phyloP scores from a whole-genome alignment of 2,113 vertebrate genomes.

The Paramisgurnus dabryanus region DNA sequence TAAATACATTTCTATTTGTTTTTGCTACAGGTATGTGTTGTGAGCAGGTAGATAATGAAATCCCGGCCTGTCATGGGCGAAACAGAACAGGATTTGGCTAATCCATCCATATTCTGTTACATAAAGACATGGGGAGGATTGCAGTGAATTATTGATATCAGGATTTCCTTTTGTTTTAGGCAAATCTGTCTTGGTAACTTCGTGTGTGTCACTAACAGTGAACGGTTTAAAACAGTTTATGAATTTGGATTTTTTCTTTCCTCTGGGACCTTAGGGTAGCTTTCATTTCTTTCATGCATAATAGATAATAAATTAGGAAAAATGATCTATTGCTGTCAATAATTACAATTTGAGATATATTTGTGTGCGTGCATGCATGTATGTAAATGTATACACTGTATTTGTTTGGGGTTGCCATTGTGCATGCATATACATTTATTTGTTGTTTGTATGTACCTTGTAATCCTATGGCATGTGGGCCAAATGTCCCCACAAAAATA shows the following conservation, averaged over 20 bases:
- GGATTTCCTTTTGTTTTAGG: not conserved
- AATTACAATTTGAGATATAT: not conserved
- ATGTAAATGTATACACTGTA: too few relatives aligned
- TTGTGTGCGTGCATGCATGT: not conserved
- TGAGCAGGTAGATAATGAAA: slow-evolving; percentile 26
- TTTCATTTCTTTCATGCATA: too few relatives aligned
- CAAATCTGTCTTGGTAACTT: not conserved
- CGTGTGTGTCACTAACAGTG: not conserved
- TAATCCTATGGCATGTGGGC: too few relatives aligned
- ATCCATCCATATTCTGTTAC: slow-evolving; percentile 37
- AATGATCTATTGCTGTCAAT: too few relatives aligned
- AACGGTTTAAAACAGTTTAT: too few relatives aligned
- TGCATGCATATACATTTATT: not conserved
- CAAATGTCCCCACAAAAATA: too few relatives aligned
- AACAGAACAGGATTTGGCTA: slow-evolving; percentile 23
- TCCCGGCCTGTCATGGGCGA: slow-evolving; percentile 1
- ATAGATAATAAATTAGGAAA: too few relatives aligned
- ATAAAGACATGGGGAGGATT: slow-evolving; percentile 40
- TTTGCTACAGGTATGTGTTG: slow-evolving; percentile 25
- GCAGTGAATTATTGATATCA: slow-evolving; percentile 41
- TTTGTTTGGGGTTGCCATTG: not conserved
- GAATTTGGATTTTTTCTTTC: not conserved
- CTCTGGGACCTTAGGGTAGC: too few relatives aligned
- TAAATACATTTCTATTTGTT: slow-evolving; percentile 30
- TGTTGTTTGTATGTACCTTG: too few relatives aligned